Conservation (phyloP, 2,113 vertebrate species). For the Menidia beryllina region DNA sequence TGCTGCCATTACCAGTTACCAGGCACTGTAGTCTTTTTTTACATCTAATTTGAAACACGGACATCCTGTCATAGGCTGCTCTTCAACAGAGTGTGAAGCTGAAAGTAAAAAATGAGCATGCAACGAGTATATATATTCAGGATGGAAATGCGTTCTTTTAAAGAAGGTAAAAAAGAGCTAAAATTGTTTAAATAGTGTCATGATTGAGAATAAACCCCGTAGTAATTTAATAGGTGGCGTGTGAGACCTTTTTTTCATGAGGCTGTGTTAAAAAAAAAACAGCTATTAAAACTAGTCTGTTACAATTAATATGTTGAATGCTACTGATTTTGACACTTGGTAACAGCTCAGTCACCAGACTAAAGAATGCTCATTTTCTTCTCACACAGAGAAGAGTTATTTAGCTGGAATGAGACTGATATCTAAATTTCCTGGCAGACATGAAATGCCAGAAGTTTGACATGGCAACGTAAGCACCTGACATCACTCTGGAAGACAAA, state of each 20-base stretch:
- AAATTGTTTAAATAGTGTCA: not conserved
- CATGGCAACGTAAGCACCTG: conserved; percentile 55
- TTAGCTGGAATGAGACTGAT: conserved; percentile 37
- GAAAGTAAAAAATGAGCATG: not conserved
- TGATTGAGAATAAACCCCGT: not conserved
- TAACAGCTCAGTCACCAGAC: conserved; percentile 45
- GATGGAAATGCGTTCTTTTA: not conserved
- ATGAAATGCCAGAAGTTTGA: conserved; percentile 63
- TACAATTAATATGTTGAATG: conserved; percentile 14
- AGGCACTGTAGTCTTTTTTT: conserved; percentile 21
- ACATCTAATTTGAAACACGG: conserved; percentile 27
- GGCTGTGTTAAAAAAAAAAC: not conserved
- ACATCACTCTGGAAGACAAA: conserved; percentile 40
- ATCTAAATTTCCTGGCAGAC: conserved; percentile 44
- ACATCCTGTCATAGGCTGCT: conserved; percentile 11
- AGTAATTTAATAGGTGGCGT: not conserved
- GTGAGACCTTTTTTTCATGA: not conserved
- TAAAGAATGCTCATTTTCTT: conserved; percentile 44
- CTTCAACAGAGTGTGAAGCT: conserved; percentile 1
- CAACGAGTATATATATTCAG: not conserved
- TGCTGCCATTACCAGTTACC: conserved; percentile 50
- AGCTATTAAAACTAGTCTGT: conserved; percentile 2
- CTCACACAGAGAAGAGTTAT: conserved; percentile 43
- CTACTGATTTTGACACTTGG: conserved; percentile 37
- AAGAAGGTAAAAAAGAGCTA: not conserved